Evolutionary conservation across 2,888 invertebrate species (phyloP).

Genomic region (Oscheius onirici): DNA sequence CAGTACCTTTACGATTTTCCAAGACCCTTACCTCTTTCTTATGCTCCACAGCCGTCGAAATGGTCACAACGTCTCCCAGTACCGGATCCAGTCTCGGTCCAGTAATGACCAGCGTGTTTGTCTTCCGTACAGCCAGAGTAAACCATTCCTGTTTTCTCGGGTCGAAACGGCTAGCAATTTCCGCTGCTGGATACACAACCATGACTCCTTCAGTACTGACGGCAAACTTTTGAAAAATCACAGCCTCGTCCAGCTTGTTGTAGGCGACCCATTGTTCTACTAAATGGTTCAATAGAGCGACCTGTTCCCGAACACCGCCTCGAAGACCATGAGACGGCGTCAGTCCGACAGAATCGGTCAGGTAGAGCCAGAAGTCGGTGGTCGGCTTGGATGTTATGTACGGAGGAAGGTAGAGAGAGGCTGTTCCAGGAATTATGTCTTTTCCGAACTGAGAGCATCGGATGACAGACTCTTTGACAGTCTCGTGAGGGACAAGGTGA

Average conservation of each 20-base stretch:
- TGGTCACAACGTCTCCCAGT: constrained; percentile 31
- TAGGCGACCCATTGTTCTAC: constrained; percentile 5
- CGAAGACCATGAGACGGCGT: constrained; percentile 9
- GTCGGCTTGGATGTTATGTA: not conserved
- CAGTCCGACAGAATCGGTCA: constrained; percentile 25
- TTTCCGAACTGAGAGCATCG: not conserved
- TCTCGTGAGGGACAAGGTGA: constrained; percentile 11
- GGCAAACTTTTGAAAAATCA: constrained; percentile 2
- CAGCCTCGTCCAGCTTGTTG: not conserved
- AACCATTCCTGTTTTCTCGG: constrained; percentile 31
- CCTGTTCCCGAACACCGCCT: constrained; percentile 26
- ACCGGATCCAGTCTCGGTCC: constrained; percentile 22
- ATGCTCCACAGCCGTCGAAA: constrained; percentile 22
- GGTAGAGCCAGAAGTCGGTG: constrained; percentile 9
- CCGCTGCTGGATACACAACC: constrained; percentile 20
- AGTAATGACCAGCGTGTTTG: constrained; percentile 21
- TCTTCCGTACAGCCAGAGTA: constrained; percentile 11
- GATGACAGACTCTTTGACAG: not conserved
- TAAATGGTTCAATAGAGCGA: constrained; percentile 6
- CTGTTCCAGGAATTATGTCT: constrained; percentile 9
- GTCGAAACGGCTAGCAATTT: constrained; percentile 12
- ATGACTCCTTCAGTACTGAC: constrained; percentile 28
- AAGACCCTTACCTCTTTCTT: not conserved
- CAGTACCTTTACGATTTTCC: not conserved
- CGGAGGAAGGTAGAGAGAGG: constrained; percentile 16